phyloP scores from a whole-genome alignment of 2,797 vertebrate genomes.

The Pseudotriccus pelzelni region DNA sequence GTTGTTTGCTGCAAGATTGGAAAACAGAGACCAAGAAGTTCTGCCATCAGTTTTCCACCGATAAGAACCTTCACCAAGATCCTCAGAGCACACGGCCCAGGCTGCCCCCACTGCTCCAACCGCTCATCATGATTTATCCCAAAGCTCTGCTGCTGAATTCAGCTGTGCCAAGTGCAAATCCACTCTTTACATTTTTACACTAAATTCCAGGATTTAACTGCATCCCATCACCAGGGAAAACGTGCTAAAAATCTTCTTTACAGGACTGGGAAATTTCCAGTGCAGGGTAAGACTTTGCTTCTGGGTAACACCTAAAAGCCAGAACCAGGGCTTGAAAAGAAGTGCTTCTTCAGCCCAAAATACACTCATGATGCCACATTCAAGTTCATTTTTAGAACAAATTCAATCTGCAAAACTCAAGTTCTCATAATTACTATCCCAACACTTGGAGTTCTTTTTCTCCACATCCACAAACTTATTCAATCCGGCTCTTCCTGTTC shows the following conservation, averaged over 20 bases:
- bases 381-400: slow-evolving; percentile 54
- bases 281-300: background rate
- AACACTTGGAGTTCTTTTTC: slow-evolving; percentile 28
- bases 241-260: background rate
- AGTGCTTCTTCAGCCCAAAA: slow-evolving; percentile 48
- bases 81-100: background rate
- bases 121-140: background rate
- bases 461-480: background rate
- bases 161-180: background rate
- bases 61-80: background rate
- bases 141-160: background rate
- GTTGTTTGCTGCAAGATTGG: background rate
- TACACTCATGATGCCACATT: slow-evolving; percentile 20
- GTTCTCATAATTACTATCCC: slow-evolving; percentile 40
- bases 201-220: background rate
- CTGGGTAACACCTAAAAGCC: slow-evolving; percentile 4
- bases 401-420: slow-evolving; percentile 44
- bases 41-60: background rate
- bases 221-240: background rate
- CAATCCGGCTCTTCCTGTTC: slow-evolving; percentile 31
- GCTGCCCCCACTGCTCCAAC: background rate
- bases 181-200: background rate
- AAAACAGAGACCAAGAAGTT: background rate
- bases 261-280: slow-evolving; percentile 21
- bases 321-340: slow-evolving; percentile 16